A percentile compares a stretch with the other conserved stretches of the same genome.
These are phyloP conservation scores for Scelioninae gen. 1 DNA, from an alignment of 2,888 invertebrate species.

Conservation along the genomic window DNA sequence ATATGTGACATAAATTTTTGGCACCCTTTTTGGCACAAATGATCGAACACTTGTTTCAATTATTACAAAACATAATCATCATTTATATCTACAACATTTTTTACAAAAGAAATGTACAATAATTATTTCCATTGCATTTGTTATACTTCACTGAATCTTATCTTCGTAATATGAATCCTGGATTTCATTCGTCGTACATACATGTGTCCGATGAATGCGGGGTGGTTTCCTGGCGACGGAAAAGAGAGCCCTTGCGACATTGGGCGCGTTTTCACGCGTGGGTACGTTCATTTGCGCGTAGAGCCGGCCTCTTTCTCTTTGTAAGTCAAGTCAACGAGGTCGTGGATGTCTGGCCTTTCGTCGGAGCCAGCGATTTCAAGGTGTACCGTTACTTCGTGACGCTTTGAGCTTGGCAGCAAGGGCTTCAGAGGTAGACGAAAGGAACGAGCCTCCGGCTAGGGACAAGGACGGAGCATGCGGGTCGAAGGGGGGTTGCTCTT, in stretches of 20 bases:
- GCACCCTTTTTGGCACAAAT: too few species aligned
- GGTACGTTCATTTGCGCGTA: slow-evolving; percentile 67
- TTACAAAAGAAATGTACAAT: too few species aligned
- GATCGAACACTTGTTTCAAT: too few species aligned
- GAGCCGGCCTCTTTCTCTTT: slow-evolving; percentile 74
- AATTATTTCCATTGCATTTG: too few species aligned
- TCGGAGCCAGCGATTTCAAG: slow-evolving; percentile 74
- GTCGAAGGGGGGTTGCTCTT: slow-evolving; percentile 77
- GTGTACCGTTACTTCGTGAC: slow-evolving; percentile 82
- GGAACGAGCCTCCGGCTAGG: slow-evolving; percentile 72
- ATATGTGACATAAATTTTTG: too few species aligned
- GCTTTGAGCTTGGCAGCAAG: slow-evolving; percentile 78
- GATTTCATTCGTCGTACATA: neutral
- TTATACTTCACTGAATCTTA: too few species aligned
- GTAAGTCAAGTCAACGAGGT: slow-evolving; percentile 76
- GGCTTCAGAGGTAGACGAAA: slow-evolving; percentile 72
- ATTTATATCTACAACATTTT: too few species aligned
- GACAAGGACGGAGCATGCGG: slow-evolving; percentile 54
- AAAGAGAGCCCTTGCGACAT: slow-evolving; percentile 61
- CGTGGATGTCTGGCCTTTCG: slow-evolving; percentile 73
- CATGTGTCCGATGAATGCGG: slow-evolving; percentile 33
- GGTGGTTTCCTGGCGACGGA: slow-evolving; percentile 67
- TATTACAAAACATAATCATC: too few species aligned
- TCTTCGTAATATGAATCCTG: too few species aligned
- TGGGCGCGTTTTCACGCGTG: slow-evolving; percentile 72